These are phyloP conservation scores for Willisornis vidua DNA, from an alignment of 2,113 vertebrate genomes.

Conservation along the genomic window DNA sequence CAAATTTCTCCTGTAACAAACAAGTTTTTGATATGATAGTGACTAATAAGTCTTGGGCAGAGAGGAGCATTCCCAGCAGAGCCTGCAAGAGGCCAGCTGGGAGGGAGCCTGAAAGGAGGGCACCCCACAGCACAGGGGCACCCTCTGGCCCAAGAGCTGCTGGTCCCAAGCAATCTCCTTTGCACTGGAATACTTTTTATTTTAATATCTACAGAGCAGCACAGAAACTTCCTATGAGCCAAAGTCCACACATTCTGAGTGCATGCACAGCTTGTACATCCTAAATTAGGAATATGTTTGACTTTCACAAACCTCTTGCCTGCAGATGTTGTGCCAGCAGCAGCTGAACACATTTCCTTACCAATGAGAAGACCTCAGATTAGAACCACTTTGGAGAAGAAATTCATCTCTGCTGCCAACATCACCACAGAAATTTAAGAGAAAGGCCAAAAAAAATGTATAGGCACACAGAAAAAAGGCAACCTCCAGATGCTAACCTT, in stretches of 20 bases:
- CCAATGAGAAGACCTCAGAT: neutral
- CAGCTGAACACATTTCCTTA: neutral
- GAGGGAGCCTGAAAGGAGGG: neutral
- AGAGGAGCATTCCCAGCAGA: neutral
- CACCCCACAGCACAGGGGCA: neutral
- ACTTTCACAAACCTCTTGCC: neutral
- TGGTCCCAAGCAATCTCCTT: neutral
- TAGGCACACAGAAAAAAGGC: neutral
- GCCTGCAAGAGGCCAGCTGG: neutral
- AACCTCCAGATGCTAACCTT: neutral
- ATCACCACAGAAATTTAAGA: neutral
- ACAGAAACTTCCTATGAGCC: neutral
- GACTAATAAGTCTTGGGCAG: neutral
- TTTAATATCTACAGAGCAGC: neutral
- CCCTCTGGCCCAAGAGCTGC: neutral
- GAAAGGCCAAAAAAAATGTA: neutral
- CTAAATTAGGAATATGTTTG: neutral
- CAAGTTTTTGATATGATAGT: neutral
- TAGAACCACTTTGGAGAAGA: neutral
- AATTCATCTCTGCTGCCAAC: neutral
- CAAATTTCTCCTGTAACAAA: neutral
- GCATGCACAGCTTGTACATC: neutral
- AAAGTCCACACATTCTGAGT: neutral
- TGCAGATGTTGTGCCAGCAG: neutral
- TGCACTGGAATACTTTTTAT: neutral